phyloP scores from a whole-genome alignment of 2,888 invertebrate genomes.

The Leucania comma region DNA sequence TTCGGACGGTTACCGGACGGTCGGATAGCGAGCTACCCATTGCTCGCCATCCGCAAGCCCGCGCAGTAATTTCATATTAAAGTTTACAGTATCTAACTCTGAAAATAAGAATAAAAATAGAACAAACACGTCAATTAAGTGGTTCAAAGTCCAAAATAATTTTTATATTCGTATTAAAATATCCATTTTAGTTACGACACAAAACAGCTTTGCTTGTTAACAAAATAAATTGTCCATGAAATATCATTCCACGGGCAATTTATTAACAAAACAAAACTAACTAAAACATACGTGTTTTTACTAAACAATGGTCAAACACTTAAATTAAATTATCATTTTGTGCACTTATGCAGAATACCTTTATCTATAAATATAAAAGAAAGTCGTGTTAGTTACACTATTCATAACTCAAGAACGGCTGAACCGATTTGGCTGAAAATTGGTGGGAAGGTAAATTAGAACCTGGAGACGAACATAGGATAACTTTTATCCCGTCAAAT shows the following conservation, averaged over 20 bases:
- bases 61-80: no score
- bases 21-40: no score
- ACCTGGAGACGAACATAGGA: no score
- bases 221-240: slow-evolving; percentile 28
- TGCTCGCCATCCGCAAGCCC: no score
- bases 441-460: no score
- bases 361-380: no score
- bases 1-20: no score
- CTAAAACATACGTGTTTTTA: slow-evolving; percentile 27
- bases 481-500: no score
- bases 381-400: no score
- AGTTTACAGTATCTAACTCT: no score
- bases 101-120: background rate
- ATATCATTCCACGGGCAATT: slow-evolving; percentile 13
- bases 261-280: slow-evolving; percentile 18
- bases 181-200: background rate
- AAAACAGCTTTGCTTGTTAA: slow-evolving; percentile 16
- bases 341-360: background rate
- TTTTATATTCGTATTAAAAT: background rate
- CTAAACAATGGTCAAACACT: background rate
- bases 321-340: background rate
- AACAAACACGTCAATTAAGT: background rate
- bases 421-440: no score
- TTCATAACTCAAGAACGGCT: no score
- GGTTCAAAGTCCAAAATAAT: slow-evolving; percentile 5